Evolutionary conservation across 2,888 invertebrate species (phyloP), one percentile per base, ranked within the genome.

Genomic region (Hypercompe scribonia): DNA sequence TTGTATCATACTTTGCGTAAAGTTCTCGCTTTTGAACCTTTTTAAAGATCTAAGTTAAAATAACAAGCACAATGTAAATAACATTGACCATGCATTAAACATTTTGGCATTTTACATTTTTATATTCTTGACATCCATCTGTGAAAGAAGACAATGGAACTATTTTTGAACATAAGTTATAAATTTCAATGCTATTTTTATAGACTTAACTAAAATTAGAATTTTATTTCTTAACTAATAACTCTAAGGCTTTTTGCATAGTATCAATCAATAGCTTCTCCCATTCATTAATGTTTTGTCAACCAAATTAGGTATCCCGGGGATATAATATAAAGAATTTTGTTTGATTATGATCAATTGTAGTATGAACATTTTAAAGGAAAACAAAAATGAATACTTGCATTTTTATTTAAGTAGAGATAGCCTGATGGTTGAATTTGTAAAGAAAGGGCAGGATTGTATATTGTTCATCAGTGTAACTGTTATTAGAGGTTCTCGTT

Each of bases 1-100:
- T 65, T 70, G 67, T 73, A 69, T 72, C 33, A 72, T 67, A 63
- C 71, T 69, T 66, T 68, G 71, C 42, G 69, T 36, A 31, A 36
- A 54, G 21, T 61, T 33, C 15, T 2, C 33, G 21, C 13, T 21
- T 66, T 24, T 39, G n/a, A n/a, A 64, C 24, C 31, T 18, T 61
- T 31, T 18, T 18, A 3, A 2, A 31, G 5, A 61, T 15, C 1
- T 28, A 31, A 61, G 18, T 61, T 7, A 31, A 31, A 18, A 31
- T 31, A 61, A 18, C 61, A 0, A 61, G 5, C 18, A 61, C 31
- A 58, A 15, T 3, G 58, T 58, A 28, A 58, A 58, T 61, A 61
- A 31, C 18, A 61, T 31, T 61, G 15, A 2, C 61, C 5, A 31
- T 18, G 31, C 7, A 31, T 61, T 31, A 18, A 61, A 31, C 15